Evolutionary conservation across 2,797 vertebrate genomes (phyloP), one percentile per base, ranked within the genome.

Genomic region (Tympanoctomys barrerae): DNA sequence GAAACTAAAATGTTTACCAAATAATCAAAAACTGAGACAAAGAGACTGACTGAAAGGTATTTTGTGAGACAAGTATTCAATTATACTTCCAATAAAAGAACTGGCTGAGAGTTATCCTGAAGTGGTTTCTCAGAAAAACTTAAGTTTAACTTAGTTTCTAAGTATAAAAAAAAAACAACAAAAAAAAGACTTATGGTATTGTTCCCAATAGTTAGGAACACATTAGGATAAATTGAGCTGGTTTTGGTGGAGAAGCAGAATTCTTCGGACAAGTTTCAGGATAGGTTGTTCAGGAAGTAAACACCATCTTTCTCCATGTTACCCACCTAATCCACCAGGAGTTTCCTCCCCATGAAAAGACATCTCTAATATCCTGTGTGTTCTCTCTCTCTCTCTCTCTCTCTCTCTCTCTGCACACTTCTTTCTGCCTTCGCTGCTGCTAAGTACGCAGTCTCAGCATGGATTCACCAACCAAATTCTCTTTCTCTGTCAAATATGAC

Each of bases 1-100:
- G 5, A 87, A 95, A 93, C 90, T 85, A 80, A 95, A 94, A 93
- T 88, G 81, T 96, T 96, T 94, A 97, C 42, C 52, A 54, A 80
- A 95, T 78, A 96, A 81, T 89, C 91, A 91, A 87, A 97, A 83
- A 62, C 86, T 2, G 2, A 92, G 83, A 89, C 77, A 75, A 46
- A 91, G 87, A 87, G 82, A 91, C 68, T 28, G 26, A 49, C 73
- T 81, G 59, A 87, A 90, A 68, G 42, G 81, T 81, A 61, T 73
- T 91, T 62, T 70, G 61, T 14, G 82, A 93, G 81, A 84, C 68
- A 21, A 87, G n/a, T 36, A 10, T 52, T 28, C n/a, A 64, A 64
- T 42, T 39, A 68, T 4, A 26, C 26, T 64, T 93, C 71, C 81
- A 90, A 39, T 82, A 54, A 87, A 70, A 93, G 80, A 52, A 80